A percentile compares a stretch with the other conserved stretches of the same genome.
These are phyloP conservation scores for Nasonia giraulti DNA, from an alignment of 1,140 invertebrate genomes.

Conservation along the genomic window DNA sequence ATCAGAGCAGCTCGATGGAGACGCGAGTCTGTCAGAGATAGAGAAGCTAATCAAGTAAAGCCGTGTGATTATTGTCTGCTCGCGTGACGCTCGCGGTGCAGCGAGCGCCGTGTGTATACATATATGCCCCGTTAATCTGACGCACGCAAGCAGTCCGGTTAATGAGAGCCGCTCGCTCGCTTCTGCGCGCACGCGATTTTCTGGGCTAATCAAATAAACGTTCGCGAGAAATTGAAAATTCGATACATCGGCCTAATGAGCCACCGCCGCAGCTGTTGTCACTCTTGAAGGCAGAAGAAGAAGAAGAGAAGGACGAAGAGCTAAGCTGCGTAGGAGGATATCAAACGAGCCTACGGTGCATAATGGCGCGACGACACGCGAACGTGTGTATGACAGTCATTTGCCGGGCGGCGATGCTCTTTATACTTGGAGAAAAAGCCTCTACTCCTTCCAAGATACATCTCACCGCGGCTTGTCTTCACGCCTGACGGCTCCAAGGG, in stretches of 20 bases:
- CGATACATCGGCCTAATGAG: background rate
- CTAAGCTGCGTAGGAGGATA: too few species aligned
- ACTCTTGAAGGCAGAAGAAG: too few species aligned
- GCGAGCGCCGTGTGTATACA: background rate
- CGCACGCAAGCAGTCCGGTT: background rate
- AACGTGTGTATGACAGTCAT: background rate
- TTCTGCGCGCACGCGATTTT: background rate
- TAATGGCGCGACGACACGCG: background rate
- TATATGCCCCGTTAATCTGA: conserved; percentile 17
- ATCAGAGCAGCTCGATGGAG: background rate
- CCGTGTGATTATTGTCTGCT: background rate
- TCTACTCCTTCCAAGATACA: background rate
- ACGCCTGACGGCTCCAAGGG: background rate
- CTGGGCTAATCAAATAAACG: conserved; percentile 8
- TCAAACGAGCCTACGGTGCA: too few species aligned
- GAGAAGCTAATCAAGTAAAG: background rate
- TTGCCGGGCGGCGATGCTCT: background rate
- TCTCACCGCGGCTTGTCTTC: background rate
- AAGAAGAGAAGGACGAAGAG: too few species aligned
- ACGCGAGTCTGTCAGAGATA: background rate
- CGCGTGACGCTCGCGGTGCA: background rate
- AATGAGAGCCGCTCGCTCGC: background rate
- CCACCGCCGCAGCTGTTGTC: too few species aligned
- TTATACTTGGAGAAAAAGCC: background rate
- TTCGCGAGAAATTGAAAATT: background rate